Percentiles rank a stretch among this genome's conserved stretches.
Evolutionary conservation across 2,888 invertebrate genomes (phyloP).

Genomic region (Trachelus iudaicus): DNA sequence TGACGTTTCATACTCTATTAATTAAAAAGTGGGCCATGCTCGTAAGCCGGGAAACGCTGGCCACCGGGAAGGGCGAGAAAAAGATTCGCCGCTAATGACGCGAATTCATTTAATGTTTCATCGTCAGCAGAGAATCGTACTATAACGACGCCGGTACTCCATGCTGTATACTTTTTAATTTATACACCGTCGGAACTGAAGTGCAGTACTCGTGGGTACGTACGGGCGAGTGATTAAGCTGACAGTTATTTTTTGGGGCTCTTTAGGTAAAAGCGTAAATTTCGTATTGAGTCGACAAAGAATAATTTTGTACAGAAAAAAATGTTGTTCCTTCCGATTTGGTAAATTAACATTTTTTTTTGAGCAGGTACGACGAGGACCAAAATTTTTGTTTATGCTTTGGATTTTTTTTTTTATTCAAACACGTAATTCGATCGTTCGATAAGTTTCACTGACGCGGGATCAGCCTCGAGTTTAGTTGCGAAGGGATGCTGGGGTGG

Average conservation of each 20-base stretch:
- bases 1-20: conserved; percentile 53
- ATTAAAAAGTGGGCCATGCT: conserved; percentile 50
- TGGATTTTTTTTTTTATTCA: no score
- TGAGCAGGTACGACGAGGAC: no score
- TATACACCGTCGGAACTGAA: background rate
- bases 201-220: background rate
- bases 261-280: background rate
- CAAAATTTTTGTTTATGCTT: no score
- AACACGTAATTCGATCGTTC: background rate
- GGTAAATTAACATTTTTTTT: no score
- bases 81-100: conserved; percentile 34
- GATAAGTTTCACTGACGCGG: background rate
- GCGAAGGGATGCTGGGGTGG: conserved; percentile 42
- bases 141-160: background rate
- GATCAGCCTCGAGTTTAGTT: background rate
- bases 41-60: conserved; percentile 40
- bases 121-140: background rate
- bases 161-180: background rate
- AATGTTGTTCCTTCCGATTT: no score
- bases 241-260: background rate
- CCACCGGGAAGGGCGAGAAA: conserved; percentile 35
- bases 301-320: background rate
- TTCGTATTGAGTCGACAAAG: background rate
- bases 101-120: conserved; percentile 31
- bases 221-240: background rate